Evolutionary conservation across 2,888 invertebrate species (phyloP), one percentile per base, ranked within the genome.

Genomic region (Willowsia nigromaculata): DNA sequence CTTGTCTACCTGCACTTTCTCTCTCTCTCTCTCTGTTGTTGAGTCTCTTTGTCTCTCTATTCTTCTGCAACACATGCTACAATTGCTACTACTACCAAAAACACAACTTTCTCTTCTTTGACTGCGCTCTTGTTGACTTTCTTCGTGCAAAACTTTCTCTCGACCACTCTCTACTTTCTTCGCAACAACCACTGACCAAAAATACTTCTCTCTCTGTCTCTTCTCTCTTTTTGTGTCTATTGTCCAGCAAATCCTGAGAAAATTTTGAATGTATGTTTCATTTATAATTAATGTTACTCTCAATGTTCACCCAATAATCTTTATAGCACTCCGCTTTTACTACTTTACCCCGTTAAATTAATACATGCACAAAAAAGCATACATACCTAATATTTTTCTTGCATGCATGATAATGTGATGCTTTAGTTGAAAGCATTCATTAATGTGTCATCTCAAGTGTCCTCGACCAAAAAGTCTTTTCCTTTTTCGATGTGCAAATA

Each of bases 191-290:
- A 47, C 47, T 7, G 11, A 47, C 7, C 56, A 22, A 4, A n/a
- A 27, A 22, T 65, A 27, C 65, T 47, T 1, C 68, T 83, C 65
- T 50, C n/a, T 27, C 30, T n/a, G 27, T 62, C 40, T 33, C 50
- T 68, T 74, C 37, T 22, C 40, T 37, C 15, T 71, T 15, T 74
- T n/a, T 37, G 33, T 83, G 47, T 83, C 71, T 68, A 9, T 71
- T 83, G 68, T 83, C 83, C 83, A 83, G 83, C 71, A 82, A 65
- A 30, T 82, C 65, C 65, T 37, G 65, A 82, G 22, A 65, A n/a
- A n/a, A 27, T 47, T 40, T 50, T 83, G 53, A 83, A 82, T 83
- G 83, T 83, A 83, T 50, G 83, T n/a, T n/a, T n/a, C n/a, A n/a
- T n/a, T n/a, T n/a, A n/a, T n/a, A n/a, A n/a, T n/a, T n/a, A n/a